A percentile compares a stretch with the other conserved stretches of the same genome.
These are phyloP conservation scores for Acanthisitta chloris DNA, from an alignment of 2,113 vertebrate genomes.

Conservation along the genomic window DNA sequence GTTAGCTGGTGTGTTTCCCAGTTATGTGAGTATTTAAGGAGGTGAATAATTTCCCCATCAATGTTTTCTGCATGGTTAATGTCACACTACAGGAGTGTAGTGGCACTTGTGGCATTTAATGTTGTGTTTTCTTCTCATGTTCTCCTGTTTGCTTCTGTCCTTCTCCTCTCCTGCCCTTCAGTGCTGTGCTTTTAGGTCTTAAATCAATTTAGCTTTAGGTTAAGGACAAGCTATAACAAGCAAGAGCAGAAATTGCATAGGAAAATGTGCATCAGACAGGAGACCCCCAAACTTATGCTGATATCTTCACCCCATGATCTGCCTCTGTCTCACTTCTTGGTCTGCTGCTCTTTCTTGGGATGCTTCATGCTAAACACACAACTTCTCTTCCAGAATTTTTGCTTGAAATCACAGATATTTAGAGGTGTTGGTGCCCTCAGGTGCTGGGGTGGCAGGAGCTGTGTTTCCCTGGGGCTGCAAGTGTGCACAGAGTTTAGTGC, in stretches of 20 bases:
- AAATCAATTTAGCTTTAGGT: background rate
- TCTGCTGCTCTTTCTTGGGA: background rate
- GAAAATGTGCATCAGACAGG: background rate
- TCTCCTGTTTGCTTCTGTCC: background rate
- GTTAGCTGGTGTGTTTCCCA: background rate
- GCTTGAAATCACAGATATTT: background rate
- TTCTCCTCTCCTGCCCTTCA: background rate
- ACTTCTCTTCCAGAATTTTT: background rate
- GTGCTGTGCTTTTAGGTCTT: background rate
- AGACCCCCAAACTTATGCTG: background rate
- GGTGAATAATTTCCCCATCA: background rate
- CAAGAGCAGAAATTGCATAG: background rate
- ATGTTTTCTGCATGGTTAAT: background rate
- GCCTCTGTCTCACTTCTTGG: rapidly evolving
- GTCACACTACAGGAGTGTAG: background rate
- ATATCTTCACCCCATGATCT: rapidly evolving
- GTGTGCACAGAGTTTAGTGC: rapidly evolving
- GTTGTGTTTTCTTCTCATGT: background rate
- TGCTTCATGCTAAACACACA: background rate
- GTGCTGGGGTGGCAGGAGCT: background rate
- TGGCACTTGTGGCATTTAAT: background rate
- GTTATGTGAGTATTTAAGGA: background rate
- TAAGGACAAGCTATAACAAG: background rate
- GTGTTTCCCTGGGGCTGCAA: background rate
- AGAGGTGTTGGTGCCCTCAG: background rate